Evolutionary conservation across 2,113 vertebrate species (phyloP), one percentile per base, ranked within the genome.

Genomic region (Proteles cristata): DNA sequence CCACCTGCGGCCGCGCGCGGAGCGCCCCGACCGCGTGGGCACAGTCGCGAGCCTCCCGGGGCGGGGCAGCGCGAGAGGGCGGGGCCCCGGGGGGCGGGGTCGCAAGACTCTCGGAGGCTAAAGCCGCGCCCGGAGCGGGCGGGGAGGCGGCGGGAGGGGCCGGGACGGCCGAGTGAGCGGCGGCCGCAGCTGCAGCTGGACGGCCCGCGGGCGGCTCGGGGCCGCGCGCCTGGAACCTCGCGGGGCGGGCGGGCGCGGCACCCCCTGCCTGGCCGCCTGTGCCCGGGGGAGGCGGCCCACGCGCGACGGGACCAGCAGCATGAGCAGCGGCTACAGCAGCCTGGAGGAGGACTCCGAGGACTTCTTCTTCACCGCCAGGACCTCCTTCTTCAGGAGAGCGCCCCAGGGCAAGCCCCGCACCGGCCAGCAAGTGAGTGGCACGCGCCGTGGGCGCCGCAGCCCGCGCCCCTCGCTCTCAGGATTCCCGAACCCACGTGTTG

Each of bases 261-360:
- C 83, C 96, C 96, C 95, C 96, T 82, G 68, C 92, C 35, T 93
- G 95, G 95, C 97, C 96, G 94, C 81, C 97, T 90, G 97, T 55
- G 79, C 94, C 87, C 86, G 17, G 73, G 97, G 95, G 97, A 97
- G 45, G 84, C 89, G 5, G 96, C 97, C 95, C 71, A 90, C 98
- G 98, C 98, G 99, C 99, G 99, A 99, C 99, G 98, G 99, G 99
- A 99, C 98, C 93, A 99, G 99, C 99, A 99, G 99, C 98, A 99
- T 99, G 99, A 99, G 99, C 98, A 99, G 99, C 98, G 99, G 99
- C 83, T 99, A 99, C 99, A 99, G 99, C 97, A 99, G 99, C 98
- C 98, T 99, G 98, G 99, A 99, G 99, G 99, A 99, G 86, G 99
- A 99, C 97, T 33, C 99, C 80, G 99, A 99, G 97, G 99, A 99